Base-by-base conservation (phyloP, 1,140 invertebrate genomes). In the Scaptomyza montana region DNA sequence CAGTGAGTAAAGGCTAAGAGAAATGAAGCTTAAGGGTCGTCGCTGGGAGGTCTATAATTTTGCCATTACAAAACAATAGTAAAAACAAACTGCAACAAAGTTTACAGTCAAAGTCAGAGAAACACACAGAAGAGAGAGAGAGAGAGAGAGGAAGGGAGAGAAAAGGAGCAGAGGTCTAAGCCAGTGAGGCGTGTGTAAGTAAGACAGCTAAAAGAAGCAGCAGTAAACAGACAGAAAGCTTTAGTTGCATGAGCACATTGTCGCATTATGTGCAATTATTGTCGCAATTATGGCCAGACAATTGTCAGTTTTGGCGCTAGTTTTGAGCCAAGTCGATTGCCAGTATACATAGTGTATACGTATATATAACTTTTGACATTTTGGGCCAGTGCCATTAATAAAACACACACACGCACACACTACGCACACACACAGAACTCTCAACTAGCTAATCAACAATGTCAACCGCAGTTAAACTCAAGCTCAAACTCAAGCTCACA, bases 221-320 rank as follows among this genome's bases (percentile, higher is more conserved):
- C 39, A 36, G 59, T 28, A 64, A 41, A 65, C 50, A 63, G 61
- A 61, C 47, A 72, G 74, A 59, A 57, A 64, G 78, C 78, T 86
- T 81, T 86, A 51, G 33, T 65, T 60, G 60, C 67, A 70, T 66
- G 73, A 77, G 66, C 61, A 66, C 69, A 82, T 82, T 82, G 85
- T 91, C 89, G 81, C 89, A 91, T 91, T 91, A 91, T 89, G 89
- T 89, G 85, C 89, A 91, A 91, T 91, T 91, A 91, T 90, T 91
- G 89, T 91, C 89, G 85, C 89, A 90, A 91, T 91, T 91, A 91
- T 84, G 71, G 90, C 89, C 80, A 77, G 73, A 74, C 77, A 77
- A 90, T 75, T 80, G 81, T 69, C 79, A 78, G 66, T 79, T 79
- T 80, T 69, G 63, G 72, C 73, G 77, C 64, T 64, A 62, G 57